Conservation (phyloP, 2,113 vertebrate species). For the Solea senegalensis region DNA sequence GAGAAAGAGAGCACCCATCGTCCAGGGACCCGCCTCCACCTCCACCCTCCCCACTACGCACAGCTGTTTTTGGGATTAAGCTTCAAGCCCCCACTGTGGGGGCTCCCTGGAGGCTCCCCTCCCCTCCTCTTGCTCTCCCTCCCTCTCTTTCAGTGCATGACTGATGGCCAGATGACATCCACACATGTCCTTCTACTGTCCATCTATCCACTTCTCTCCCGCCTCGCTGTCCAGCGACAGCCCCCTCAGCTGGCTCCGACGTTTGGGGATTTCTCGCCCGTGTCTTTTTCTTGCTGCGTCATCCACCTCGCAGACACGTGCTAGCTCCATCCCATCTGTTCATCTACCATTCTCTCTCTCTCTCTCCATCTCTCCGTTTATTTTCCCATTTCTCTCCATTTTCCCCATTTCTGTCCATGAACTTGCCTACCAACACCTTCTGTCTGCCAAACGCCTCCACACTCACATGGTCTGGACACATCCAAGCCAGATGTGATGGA, state of each 20-base stretch:
- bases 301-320: conserved; percentile 44
- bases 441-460: conserved; percentile 64
- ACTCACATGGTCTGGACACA: conserved; percentile 53
- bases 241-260: conserved; percentile 64
- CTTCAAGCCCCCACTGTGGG: conserved; percentile 46
- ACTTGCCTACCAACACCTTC: conserved; percentile 66
- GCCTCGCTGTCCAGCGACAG: conserved; percentile 15
- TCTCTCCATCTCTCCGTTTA: conserved; percentile 4
- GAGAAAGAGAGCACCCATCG: conserved; percentile 57
- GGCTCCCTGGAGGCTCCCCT: conserved; percentile 53
- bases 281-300: conserved; percentile 58
- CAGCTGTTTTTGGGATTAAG: conserved; percentile 85
- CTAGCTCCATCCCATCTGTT: conserved; percentile 14
- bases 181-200: conserved; percentile 74
- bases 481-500: conserved; percentile 64
- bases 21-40: conserved; percentile 46
- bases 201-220: conserved; percentile 39
- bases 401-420: conserved; percentile 24
- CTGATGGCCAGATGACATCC: conserved; percentile 80
- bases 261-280: conserved; percentile 60
- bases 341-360: conserved; percentile 3
- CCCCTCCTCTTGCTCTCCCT: not conserved
- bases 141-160: conserved; percentile 57
- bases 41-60: conserved; percentile 39
- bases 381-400: not conserved